These are phyloP conservation scores for Platypus cylindrus DNA, from an alignment of 2,888 invertebrate genomes.

Conservation along the genomic window DNA sequence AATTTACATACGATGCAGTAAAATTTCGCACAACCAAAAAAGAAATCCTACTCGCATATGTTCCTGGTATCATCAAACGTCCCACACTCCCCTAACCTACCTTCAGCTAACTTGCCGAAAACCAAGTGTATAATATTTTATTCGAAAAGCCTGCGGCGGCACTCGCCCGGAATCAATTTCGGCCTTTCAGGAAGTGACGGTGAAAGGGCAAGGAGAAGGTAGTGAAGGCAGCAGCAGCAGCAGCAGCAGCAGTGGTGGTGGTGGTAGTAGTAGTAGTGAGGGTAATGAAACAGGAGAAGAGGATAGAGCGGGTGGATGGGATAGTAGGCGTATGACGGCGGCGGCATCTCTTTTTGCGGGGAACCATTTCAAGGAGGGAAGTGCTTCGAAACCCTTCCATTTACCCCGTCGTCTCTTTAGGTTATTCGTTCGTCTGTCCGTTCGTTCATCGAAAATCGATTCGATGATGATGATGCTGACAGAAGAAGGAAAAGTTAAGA, in stretches of 20 bases:
- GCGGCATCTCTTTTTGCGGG: too few relatives aligned
- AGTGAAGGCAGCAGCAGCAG: slow-evolving; percentile 5
- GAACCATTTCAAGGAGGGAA: too few relatives aligned
- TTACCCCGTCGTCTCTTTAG: too few relatives aligned
- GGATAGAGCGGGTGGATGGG: too few relatives aligned
- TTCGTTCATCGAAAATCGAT: slow-evolving; percentile 16
- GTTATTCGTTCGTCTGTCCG: slow-evolving; percentile 1
- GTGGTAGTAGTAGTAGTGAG: slow-evolving; percentile 2
- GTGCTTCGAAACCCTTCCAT: too few relatives aligned
- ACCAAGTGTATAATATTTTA: too few relatives aligned
- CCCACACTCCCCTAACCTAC: too few relatives aligned
- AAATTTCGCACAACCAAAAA: too few relatives aligned
- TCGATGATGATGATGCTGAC: slow-evolving; percentile 13
- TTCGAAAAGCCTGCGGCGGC: slow-evolving; percentile 10
- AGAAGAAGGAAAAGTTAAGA: slow-evolving; percentile 5
- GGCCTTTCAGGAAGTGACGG: slow-evolving; percentile 9
- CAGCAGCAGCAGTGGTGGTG: neutral
- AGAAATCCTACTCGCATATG: too few relatives aligned
- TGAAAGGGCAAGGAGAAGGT: slow-evolving; percentile 1
- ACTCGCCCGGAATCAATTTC: slow-evolving; percentile 17
- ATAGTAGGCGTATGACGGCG: slow-evolving; percentile 1
- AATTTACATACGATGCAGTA: too few relatives aligned
- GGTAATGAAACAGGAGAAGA: slow-evolving; percentile 3
- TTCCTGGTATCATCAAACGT: too few relatives aligned
- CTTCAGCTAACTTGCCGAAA: too few relatives aligned